Base-by-base conservation (phyloP, 2,113 vertebrate species). In the Typhlomys cinereus region DNA sequence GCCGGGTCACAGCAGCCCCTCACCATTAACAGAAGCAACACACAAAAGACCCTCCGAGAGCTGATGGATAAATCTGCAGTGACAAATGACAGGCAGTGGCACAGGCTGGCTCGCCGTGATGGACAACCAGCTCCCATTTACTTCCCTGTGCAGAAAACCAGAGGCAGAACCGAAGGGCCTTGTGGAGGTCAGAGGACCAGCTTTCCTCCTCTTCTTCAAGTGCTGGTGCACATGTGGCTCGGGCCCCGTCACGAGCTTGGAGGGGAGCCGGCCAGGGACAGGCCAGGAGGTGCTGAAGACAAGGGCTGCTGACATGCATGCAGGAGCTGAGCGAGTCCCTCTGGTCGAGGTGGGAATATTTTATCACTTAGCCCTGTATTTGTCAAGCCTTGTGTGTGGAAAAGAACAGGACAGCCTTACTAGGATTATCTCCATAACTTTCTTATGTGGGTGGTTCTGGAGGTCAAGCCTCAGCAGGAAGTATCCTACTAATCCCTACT, bases 151-250 rank as follows among this genome's bases (percentile, higher is more conserved):
- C 64, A 62, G 7, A 73, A 84, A 85, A 61, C 69, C 1, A 39
- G 57, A 82, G 67, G 67, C 39, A 64, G 71, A 85, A 93, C 73
- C 66, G 90, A 80, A 93, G 66, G 88, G 79, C 75, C 62, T 86
- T 9, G 0, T 15, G 44, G 85, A 46, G n/a, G 57, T 54, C 23
- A 25, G 15, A 79, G 75, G n/a, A n/a, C n/a, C 8, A 61, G 41
- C 44, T 13, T 27, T 62, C n/a, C 48, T 52, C 20, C 44, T n/a
- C 82, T n/a, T 71, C 74, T 61, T 85, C 82, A 83, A 36, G 61
- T 92, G 44, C 64, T 88, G 73, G 74, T 25, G 34, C 18, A 31
- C 71, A 59, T 0, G 10, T 13, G 31, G 70, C 74, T 78, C 69
- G 75, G 69, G 62, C 82, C 81, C 50, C 21, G 6, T 66, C 36